A percentile compares a stretch with the other conserved stretches of the same genome.
Conservation (phyloP, 2,888 invertebrate genomes). For the Thecocarcelia acutangulata region DNA sequence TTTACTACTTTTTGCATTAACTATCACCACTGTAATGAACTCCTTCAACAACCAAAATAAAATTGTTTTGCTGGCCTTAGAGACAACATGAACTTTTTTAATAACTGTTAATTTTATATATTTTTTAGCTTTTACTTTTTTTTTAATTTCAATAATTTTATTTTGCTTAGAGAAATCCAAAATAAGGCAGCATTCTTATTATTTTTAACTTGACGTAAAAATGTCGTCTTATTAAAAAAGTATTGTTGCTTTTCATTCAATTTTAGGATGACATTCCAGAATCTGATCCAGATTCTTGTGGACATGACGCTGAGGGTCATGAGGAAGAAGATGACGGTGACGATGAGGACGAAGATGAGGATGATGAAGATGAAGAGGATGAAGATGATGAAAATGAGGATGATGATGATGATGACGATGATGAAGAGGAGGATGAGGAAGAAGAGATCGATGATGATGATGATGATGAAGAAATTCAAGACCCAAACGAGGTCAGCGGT, state of each 20-base stretch:
- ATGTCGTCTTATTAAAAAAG: neutral
- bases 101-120: slow-evolving; percentile 47
- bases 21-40: slow-evolving; percentile 53
- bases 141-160: slow-evolving; percentile 42
- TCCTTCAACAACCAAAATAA: slow-evolving; percentile 65
- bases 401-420: slow-evolving; percentile 76
- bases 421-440: slow-evolving; percentile 81
- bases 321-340: slow-evolving; percentile 81
- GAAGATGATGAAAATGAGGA: slow-evolving; percentile 76
- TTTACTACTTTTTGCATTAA: slow-evolving; percentile 37
- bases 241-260: slow-evolving; percentile 26
- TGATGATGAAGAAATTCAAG: slow-evolving; percentile 79
- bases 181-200: slow-evolving; percentile 46
- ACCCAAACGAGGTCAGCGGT: slow-evolving; percentile 78
- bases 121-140: slow-evolving; percentile 42
- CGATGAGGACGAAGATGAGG: slow-evolving; percentile 81
- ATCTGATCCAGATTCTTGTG: slow-evolving; percentile 81
- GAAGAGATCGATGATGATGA: slow-evolving; percentile 81
- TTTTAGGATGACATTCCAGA: slow-evolving; percentile 81
- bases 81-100: slow-evolving; percentile 76
- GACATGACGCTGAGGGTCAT: slow-evolving; percentile 79
- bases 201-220: slow-evolving; percentile 19
- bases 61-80: slow-evolving; percentile 79
- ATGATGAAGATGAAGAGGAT: slow-evolving; percentile 81
- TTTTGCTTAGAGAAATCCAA: slow-evolving; percentile 50